Evolutionary conservation across 1,140 invertebrate species (phyloP).

Genomic region (Philotrypesis tridentata): DNA sequence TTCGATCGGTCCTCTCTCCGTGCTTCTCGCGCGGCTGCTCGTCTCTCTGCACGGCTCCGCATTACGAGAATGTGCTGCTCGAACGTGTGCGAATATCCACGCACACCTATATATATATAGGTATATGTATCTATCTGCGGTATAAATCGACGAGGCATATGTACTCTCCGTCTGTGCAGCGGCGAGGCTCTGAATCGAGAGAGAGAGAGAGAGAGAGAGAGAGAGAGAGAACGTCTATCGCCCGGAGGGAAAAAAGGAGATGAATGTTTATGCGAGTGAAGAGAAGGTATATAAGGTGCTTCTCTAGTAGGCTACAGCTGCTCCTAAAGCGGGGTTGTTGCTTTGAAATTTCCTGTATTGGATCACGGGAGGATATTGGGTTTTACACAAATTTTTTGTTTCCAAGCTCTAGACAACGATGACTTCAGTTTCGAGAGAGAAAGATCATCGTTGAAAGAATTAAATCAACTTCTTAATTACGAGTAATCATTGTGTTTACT

Average conservation of each 20-base stretch:
- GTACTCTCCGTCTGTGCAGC: background rate
- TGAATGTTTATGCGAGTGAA: conserved; percentile 25
- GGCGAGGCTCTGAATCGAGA: background rate
- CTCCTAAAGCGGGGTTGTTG: background rate
- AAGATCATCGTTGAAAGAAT: too few relatives aligned
- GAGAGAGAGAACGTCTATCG: background rate
- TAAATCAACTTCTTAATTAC: background rate
- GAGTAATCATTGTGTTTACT: conserved; percentile 2
- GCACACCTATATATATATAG: background rate
- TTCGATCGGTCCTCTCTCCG: background rate
- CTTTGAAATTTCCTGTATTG: background rate
- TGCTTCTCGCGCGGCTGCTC: background rate
- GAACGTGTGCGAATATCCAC: background rate
- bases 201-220: too few relatives aligned
- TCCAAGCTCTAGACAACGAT: too few relatives aligned
- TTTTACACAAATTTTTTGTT: too few relatives aligned
- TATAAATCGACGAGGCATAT: background rate
- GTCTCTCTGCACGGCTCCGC: background rate
- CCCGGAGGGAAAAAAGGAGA: background rate
- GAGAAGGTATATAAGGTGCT: background rate
- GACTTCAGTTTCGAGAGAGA: too few relatives aligned
- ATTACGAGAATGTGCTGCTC: background rate
- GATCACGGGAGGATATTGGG: background rate
- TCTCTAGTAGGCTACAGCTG: background rate
- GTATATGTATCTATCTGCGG: background rate